Conservation (phyloP, 2,888 invertebrate genomes). For the Chirona hameri region DNA sequence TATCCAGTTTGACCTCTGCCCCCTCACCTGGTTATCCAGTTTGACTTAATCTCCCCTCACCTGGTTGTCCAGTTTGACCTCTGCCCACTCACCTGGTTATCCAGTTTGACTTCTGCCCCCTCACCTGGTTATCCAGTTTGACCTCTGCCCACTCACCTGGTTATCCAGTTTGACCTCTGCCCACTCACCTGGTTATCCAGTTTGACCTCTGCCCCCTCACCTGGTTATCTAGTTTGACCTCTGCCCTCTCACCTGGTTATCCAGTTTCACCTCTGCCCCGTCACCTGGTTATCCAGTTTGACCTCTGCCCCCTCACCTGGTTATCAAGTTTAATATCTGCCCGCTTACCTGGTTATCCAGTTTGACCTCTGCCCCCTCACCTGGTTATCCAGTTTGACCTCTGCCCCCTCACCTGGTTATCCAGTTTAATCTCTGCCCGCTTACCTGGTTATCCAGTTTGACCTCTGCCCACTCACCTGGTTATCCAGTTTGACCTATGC, state of each 20-base stretch:
- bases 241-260: background rate
- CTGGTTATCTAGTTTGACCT: too few relatives aligned
- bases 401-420: too few relatives aligned
- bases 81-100: background rate
- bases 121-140: slow-evolving; percentile 2
- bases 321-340: background rate
- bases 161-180: too few relatives aligned
- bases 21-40: background rate
- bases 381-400: too few relatives aligned
- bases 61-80: slow-evolving; percentile 3
- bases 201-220: background rate
- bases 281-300: too few relatives aligned
- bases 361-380: too few relatives aligned
- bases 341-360: background rate
- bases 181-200: background rate
- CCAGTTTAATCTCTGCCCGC: too few relatives aligned
- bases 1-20: background rate
- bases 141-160: background rate
- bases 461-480: too few relatives aligned
- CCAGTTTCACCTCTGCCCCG: slow-evolving; percentile 5
- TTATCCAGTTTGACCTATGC: too few relatives aligned
- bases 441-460: too few relatives aligned
- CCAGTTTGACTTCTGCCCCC: too few relatives aligned
- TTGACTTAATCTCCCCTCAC: background rate
- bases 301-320: too few relatives aligned